These are phyloP conservation scores for Spondyliosoma cantharus DNA, from an alignment of 2,797 vertebrate species.

Conservation along the genomic window DNA sequence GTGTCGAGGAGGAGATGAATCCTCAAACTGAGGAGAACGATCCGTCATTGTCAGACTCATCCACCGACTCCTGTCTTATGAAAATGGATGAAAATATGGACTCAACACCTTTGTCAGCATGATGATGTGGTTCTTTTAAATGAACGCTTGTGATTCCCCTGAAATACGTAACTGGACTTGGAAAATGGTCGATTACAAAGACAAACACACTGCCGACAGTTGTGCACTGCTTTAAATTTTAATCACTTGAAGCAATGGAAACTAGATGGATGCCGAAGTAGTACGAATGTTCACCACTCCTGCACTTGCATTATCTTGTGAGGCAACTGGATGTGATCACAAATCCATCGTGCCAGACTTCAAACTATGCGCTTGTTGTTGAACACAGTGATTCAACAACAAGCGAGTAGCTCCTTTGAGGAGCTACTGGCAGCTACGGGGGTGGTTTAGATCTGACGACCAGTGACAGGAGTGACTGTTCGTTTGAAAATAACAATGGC, in stretches of 20 bases:
- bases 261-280: not conserved
- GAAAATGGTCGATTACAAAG: not conserved
- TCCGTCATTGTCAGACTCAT: conserved; percentile 62
- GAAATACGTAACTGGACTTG: conserved; percentile 16
- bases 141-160: not conserved
- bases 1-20: conserved; percentile 37
- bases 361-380: too few relatives aligned
- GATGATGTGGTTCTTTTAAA: conserved; percentile 11
- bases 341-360: too few relatives aligned
- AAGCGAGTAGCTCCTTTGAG: too few relatives aligned
- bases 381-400: too few relatives aligned
- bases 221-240: not conserved
- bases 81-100: conserved; percentile 51
- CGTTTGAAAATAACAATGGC: too few relatives aligned
- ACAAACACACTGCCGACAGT: not conserved
- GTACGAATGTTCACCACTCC: not conserved
- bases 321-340: too few relatives aligned
- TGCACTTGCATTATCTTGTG: not conserved
- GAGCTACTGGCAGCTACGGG: too few relatives aligned
- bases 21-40: conserved; percentile 44
- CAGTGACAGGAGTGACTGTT: too few relatives aligned
- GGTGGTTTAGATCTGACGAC: too few relatives aligned
- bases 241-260: conserved; percentile 1
- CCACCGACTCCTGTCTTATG: conserved; percentile 21
- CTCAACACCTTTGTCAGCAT: conserved; percentile 13